Conservation (phyloP, 1,140 invertebrate species). For the Drosophila micromelanica region DNA sequence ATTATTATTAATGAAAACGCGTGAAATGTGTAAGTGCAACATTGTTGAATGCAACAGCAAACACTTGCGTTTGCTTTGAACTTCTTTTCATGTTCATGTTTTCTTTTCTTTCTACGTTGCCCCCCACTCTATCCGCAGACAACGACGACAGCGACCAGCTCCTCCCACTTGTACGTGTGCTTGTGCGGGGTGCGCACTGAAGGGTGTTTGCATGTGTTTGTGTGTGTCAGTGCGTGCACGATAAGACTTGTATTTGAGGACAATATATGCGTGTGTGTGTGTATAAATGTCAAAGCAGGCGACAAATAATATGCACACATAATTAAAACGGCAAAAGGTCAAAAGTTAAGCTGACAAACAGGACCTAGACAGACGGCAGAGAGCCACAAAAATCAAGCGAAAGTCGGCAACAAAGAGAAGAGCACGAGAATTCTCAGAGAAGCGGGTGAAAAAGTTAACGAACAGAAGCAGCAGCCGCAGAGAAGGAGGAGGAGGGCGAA, state of each 20-base stretch:
- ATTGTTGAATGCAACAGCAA: conserved; percentile 34
- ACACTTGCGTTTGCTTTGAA: conserved; percentile 44
- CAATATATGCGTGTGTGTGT: conserved; percentile 32
- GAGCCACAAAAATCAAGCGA: conserved; percentile 25
- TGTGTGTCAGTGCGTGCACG: conserved; percentile 57
- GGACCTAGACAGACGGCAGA: conserved; percentile 45
- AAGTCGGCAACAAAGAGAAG: conserved; percentile 43
- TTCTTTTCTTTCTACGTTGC: conserved; percentile 49
- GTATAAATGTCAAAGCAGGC: conserved; percentile 65
- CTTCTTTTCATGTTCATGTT: conserved; percentile 60
- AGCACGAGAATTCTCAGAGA: conserved; percentile 18
- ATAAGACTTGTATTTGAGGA: conserved; percentile 66
- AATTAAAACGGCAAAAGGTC: conserved; percentile 77
- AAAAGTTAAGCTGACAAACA: conserved; percentile 64
- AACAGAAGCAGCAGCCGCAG: conserved; percentile 13
- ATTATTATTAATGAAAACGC: conserved; percentile 77
- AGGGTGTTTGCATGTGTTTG: conserved; percentile 49
- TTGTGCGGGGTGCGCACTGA: conserved; percentile 72
- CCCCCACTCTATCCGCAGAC: conserved; percentile 37
- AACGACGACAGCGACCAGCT: conserved; percentile 59
- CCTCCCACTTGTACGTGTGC: conserved; percentile 74
- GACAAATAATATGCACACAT: conserved; percentile 66
- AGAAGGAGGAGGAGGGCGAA: conserved; percentile 26
- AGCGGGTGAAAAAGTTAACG: conserved; percentile 33
- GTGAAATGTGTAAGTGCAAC: conserved; percentile 77